phyloP scores from a whole-genome alignment of 2,888 invertebrate species.

The Mellilla xanthometata region DNA sequence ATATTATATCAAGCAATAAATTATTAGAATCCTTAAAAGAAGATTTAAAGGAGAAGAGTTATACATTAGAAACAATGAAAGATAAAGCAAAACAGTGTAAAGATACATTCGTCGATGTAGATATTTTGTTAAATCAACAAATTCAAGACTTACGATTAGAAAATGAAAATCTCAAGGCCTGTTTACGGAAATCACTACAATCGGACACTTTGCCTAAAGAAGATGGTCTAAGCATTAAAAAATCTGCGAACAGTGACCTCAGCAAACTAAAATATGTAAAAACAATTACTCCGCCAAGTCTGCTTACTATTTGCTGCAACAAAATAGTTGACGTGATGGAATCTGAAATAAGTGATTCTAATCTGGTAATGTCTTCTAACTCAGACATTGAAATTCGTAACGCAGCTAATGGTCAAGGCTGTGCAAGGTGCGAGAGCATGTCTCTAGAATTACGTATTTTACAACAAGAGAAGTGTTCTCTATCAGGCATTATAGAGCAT shows the following conservation, averaged over 20 bases:
- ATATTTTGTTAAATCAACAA: constrained; percentile 48
- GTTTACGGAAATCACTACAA: constrained; percentile 19
- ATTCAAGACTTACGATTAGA: constrained; percentile 47
- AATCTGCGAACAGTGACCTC: no score
- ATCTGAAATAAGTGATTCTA: constrained; percentile 39
- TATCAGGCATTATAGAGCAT: constrained; percentile 40
- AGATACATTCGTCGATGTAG: constrained; percentile 45
- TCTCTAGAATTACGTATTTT: constrained; percentile 34
- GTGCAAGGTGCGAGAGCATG: constrained; percentile 40
- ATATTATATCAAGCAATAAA: constrained; percentile 42
- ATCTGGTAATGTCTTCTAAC: constrained; percentile 33
- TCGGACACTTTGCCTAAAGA: constrained; percentile 7
- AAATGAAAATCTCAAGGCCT: constrained; percentile 47
- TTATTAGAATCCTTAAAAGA: constrained; percentile 45
- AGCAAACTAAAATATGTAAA: constrained; percentile 27
- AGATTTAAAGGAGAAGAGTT: constrained; percentile 49
- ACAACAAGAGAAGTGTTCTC: constrained; percentile 45
- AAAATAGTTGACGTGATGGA: constrained; percentile 53
- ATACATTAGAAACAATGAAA: constrained; percentile 51
- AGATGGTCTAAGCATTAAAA: no score
- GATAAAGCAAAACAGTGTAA: constrained; percentile 48
- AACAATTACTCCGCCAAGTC: constrained; percentile 52
- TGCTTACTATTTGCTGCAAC: constrained; percentile 62
- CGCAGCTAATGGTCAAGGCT: constrained; percentile 28
- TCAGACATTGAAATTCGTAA: constrained; percentile 32